These are phyloP conservation scores for Pangasianodon hypophthalmus DNA, from an alignment of 2,113 vertebrate species.

Conservation along the genomic window DNA sequence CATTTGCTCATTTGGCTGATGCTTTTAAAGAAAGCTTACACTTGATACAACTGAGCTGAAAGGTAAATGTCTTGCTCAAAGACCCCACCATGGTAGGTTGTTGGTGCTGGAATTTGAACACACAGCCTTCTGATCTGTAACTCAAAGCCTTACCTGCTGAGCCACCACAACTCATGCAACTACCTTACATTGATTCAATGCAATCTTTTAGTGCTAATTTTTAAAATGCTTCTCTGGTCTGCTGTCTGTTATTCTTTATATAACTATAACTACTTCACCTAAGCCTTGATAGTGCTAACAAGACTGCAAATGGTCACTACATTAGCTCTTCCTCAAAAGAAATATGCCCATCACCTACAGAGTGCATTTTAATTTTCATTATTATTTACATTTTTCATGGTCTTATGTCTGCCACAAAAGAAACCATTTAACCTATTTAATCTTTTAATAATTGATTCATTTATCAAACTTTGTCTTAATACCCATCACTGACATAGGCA, in stretches of 20 bases:
- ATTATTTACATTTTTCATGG: neutral
- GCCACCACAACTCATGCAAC: neutral
- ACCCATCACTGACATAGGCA: neutral
- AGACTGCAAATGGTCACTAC: neutral
- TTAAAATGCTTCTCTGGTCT: no score
- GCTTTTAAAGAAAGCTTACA: no score
- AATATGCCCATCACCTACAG: neutral
- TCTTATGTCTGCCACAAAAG: neutral
- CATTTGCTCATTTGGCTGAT: neutral
- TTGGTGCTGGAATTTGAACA: neutral
- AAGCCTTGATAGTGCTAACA: neutral
- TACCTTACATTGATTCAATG: neutral
- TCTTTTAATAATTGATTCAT: neutral
- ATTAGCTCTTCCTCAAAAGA: neutral
- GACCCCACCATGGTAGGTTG: neutral
- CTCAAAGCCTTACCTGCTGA: neutral
- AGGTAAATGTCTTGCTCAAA: neutral
- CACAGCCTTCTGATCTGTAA: neutral
- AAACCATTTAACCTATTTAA: neutral
- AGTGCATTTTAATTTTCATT: neutral
- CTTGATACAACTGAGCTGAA: no score
- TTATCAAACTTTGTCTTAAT: neutral
- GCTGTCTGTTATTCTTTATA: neutral
- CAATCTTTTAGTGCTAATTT: no score
- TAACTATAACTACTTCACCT: neutral